phyloP scores from a whole-genome alignment of 2,797 vertebrate genomes.

The Onychomys leucogaster region DNA sequence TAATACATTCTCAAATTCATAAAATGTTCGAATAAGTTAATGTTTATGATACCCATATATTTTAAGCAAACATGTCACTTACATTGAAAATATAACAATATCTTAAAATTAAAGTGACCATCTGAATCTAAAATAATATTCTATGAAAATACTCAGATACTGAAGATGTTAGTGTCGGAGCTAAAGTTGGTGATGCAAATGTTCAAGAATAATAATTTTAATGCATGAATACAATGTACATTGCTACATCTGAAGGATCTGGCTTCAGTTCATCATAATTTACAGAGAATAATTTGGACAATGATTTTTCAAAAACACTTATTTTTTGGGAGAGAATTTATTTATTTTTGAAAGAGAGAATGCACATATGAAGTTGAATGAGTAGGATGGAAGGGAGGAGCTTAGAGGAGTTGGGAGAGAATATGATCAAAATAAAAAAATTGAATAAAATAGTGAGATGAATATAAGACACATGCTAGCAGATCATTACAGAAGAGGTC shows the following conservation, averaged over 20 bases:
- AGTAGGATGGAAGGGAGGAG: not conserved
- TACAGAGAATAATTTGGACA: not conserved
- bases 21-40: not conserved
- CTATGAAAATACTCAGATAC: not conserved
- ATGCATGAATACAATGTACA: not conserved
- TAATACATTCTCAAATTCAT: not conserved
- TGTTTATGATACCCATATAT: not conserved
- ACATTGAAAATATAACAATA: not conserved
- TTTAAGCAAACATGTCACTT: not conserved
- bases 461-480: not conserved
- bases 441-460: not conserved
- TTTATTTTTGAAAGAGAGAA: not conserved
- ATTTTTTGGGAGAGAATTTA: not conserved
- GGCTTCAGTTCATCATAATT: not conserved
- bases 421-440: not conserved
- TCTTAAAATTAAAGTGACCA: not conserved
- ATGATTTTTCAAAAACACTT: not conserved
- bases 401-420: not conserved
- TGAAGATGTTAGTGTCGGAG: not conserved
- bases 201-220: not conserved
- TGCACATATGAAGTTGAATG: not conserved
- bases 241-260: not conserved
- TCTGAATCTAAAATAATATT: slow-evolving; percentile 20
- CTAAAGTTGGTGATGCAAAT: not conserved
- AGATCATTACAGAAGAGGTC: not conserved